Evolutionary conservation across 2,113 vertebrate genomes (phyloP), one percentile per base, ranked within the genome.

Genomic region (Limanda limanda): DNA sequence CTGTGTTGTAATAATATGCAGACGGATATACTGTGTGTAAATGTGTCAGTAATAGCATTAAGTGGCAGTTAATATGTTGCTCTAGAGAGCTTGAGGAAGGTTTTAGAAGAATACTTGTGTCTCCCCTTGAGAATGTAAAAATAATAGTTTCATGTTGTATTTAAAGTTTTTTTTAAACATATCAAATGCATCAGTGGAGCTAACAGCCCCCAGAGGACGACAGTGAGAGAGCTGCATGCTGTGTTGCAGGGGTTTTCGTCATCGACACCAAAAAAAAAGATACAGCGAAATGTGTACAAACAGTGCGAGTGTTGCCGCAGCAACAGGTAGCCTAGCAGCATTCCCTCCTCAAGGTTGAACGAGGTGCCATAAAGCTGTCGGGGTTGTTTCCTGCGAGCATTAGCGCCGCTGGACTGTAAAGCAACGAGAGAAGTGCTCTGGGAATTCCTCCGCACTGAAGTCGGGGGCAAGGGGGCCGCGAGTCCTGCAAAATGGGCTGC

Each of bases 361-460:
- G 72, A 76, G 59, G 77, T 47, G 85, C 85, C 62, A 45, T 89
- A 84, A 92, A 91, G 59, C 78, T 15, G 62, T 74, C 69, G 35
- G 61, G 55, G 71, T 73, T 67, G 86, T 74, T 90, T 91, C 91
- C 89, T 90, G 91, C 45, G 0, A 55, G 65, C 52, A 48, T 74
- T 62, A 55, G 60, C 12, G 42, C 58, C 13, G 79, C 64, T 20
- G 70, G 58, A 60, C 61, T 21, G 79, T 90, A 91, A 90, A 94
- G 92, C 91, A 93, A 91, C 12, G 83, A 68, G 94, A 94, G 94
- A 95, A 91, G 94, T 93, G 93, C 94, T 95, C 94, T 94, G 95
- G 95, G 94, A 95, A 96, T 97, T 81, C 94, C 92, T 95, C 90
- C 79, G 93, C 91, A 88, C 92, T 96, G 93, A 95, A 94, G 95